Percentiles rank a stretch among this genome's conserved stretches.
phyloP scores from a whole-genome alignment of 2,113 vertebrate species.

The Sphyrna mokarran region DNA sequence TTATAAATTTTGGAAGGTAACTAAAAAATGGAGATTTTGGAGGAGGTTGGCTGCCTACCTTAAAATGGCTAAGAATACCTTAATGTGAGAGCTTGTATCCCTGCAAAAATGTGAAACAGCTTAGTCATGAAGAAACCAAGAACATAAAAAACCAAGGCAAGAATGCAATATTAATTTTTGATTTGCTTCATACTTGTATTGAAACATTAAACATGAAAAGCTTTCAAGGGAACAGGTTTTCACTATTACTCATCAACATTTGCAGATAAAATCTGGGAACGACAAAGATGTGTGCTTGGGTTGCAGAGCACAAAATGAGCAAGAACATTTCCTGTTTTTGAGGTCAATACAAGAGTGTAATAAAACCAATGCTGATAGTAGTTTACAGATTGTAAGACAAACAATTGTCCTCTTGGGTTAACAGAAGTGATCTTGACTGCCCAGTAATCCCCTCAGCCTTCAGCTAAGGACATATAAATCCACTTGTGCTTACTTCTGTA shows the following conservation, averaged over 20 bases:
- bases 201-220: constrained; percentile 5
- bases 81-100: not conserved
- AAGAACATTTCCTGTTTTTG: constrained; percentile 24
- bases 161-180: not conserved
- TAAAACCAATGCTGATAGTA: constrained; percentile 25
- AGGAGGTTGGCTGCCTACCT: not conserved
- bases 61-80: too few relatives aligned
- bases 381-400: constrained; percentile 32
- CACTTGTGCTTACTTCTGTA: constrained; percentile 16
- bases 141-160: not conserved
- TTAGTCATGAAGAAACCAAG: not conserved
- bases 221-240: not conserved
- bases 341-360: constrained; percentile 21
- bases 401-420: constrained; percentile 29
- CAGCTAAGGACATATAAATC: constrained; percentile 24
- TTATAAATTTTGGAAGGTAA: not conserved
- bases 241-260: not conserved
- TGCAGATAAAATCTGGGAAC: not conserved
- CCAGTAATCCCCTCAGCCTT: constrained; percentile 29
- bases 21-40: not conserved
- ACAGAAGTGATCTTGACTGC: constrained; percentile 29
- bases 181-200: not conserved
- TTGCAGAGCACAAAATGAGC: constrained; percentile 33
- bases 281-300: not conserved
- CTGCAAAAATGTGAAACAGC: not conserved